A percentile compares a stretch with the other conserved stretches of the same genome.
Evolutionary conservation across 2,113 vertebrate species (phyloP).

Genomic region (Solea solea): DNA sequence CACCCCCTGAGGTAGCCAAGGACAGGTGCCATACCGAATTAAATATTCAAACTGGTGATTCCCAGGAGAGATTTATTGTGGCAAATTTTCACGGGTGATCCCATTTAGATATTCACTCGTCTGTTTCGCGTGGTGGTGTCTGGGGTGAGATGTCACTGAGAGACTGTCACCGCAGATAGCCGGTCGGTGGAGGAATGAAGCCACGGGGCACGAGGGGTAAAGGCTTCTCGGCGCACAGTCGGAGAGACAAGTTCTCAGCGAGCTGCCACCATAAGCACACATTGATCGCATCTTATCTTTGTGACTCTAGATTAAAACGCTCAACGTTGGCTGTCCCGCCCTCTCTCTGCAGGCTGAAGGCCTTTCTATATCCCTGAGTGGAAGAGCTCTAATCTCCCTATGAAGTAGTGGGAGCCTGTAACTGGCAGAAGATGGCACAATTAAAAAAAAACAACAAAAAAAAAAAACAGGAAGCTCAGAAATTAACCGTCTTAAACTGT

Average conservation of each 20-base stretch:
- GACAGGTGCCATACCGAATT: constrained; percentile 58
- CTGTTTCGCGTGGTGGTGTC: constrained; percentile 57
- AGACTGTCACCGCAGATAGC: constrained; percentile 74
- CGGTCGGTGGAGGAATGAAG: constrained; percentile 70
- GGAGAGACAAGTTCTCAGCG: constrained; percentile 74
- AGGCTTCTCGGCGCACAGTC: constrained; percentile 68
- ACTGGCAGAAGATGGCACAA: constrained; percentile 52
- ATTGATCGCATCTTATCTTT: constrained; percentile 85
- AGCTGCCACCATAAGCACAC: constrained; percentile 76
- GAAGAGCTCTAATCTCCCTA: constrained; percentile 80
- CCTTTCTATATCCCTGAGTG: constrained; percentile 77
- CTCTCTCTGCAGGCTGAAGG: constrained; percentile 71
- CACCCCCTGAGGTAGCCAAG: constrained; percentile 60
- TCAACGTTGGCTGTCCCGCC: constrained; percentile 71
- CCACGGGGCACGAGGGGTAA: constrained; percentile 69
- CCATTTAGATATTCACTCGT: constrained; percentile 77
- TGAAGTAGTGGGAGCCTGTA: constrained; percentile 73
- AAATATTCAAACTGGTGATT: constrained; percentile 76
- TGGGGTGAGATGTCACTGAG: constrained; percentile 66
- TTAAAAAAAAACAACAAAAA: constrained; percentile 38
- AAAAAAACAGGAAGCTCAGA: constrained; percentile 34
- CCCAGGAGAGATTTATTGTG: constrained; percentile 77
- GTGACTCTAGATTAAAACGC: constrained; percentile 82
- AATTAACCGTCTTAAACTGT: constrained; percentile 57
- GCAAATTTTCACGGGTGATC: constrained; percentile 74